Conservation (phyloP, 1,140 invertebrate genomes). For the Radopholus similis region DNA sequence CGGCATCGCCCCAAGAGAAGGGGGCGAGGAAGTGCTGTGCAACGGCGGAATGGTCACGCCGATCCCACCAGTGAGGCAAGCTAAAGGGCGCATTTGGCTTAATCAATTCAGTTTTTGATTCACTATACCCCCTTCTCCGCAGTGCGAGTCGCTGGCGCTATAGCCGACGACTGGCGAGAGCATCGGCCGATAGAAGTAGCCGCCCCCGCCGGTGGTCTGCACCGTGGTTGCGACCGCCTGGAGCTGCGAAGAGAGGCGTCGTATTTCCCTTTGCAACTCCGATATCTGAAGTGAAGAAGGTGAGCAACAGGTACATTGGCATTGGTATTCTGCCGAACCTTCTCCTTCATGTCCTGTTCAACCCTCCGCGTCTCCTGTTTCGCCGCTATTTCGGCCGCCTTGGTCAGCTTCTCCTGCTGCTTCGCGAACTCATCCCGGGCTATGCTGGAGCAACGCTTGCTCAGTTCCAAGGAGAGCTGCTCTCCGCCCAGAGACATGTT, state of each 20-base stretch:
- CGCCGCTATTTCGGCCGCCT: background rate
- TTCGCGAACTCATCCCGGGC: background rate
- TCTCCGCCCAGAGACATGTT: conserved; percentile 93
- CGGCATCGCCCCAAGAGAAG: background rate
- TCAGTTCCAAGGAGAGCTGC: conserved; percentile 6
- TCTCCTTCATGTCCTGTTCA: background rate
- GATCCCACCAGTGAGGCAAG: background rate
- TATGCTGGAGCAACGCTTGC: background rate
- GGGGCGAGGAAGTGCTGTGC: background rate
- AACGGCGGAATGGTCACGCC: background rate
- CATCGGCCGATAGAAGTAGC: background rate
- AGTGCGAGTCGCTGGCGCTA: background rate
- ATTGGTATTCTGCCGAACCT: background rate
- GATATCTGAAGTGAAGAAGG: background rate
- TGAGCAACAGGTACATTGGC: background rate
- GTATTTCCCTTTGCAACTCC: conserved; percentile 6
- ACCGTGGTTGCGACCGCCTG: conserved; percentile 1
- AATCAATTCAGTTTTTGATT: background rate
- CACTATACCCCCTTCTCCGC: background rate
- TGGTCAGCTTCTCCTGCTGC: background rate
- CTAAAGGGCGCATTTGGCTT: background rate
- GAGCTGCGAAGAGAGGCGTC: conserved; percentile 4
- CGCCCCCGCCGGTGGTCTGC: background rate
- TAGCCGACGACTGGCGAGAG: background rate
- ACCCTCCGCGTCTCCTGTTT: conserved; percentile 9